Conservation (phyloP, 2,888 invertebrate species). For the Drosophila rubida region DNA sequence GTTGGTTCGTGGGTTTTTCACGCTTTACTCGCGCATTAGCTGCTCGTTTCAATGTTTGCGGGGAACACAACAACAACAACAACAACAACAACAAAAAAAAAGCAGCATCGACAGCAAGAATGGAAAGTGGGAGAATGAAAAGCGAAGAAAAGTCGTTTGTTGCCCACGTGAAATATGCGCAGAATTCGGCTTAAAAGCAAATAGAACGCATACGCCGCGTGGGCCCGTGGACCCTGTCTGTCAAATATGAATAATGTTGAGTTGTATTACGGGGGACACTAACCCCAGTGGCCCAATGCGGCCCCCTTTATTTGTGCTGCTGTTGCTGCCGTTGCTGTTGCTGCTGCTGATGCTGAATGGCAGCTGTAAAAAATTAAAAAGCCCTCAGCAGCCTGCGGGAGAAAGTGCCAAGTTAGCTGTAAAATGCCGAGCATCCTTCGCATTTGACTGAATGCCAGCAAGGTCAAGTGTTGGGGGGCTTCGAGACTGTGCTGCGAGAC, state of each 20-base stretch:
- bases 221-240: constrained; percentile 67
- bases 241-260: constrained; percentile 74
- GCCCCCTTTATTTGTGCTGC: constrained; percentile 10
- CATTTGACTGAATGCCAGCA: constrained; percentile 47
- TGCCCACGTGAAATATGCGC: constrained; percentile 61
- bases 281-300: constrained; percentile 19
- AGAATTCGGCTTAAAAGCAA: constrained; percentile 68
- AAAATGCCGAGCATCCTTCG: constrained; percentile 43
- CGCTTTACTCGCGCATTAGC: constrained; percentile 64
- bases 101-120: neutral
- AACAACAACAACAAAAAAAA: too few relatives aligned
- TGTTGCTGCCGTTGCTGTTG: constrained; percentile 3
- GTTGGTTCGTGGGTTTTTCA: constrained; percentile 47
- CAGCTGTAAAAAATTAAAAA: constrained; percentile 70
- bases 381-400: constrained; percentile 55
- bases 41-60: constrained; percentile 35
- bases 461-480: constrained; percentile 57
- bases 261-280: constrained; percentile 10
- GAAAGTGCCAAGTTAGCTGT: constrained; percentile 68
- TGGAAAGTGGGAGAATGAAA: neutral
- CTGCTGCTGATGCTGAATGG: constrained; percentile 35
- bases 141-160: constrained; percentile 16
- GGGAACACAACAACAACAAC: neutral
- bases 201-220: constrained; percentile 73
- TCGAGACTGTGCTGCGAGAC: neutral